Percentiles rank a stretch among this genome's conserved stretches.
phyloP scores from a whole-genome alignment of 1,140 invertebrate species.

The Leptestheria dahalacensis region DNA sequence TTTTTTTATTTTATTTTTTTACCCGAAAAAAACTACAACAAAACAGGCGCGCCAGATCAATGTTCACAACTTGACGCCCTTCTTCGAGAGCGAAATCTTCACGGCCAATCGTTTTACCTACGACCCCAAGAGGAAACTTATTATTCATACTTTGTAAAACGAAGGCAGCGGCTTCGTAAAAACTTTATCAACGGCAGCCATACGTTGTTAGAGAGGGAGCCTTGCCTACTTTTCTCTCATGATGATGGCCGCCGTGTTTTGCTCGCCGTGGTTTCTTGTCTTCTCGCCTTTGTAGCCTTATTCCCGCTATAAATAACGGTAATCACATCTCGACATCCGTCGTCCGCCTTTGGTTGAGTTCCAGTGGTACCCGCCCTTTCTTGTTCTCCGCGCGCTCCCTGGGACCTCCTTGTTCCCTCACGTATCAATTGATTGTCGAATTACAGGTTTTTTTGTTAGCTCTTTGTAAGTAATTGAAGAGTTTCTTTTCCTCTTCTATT shows the following conservation, averaged over 20 bases:
- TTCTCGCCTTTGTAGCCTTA: not conserved
- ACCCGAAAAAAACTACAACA: too few species aligned
- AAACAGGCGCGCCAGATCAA: conserved; percentile 82
- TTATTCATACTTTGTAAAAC: conserved; percentile 55
- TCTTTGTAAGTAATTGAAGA: too few species aligned
- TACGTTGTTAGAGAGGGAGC: too few species aligned
- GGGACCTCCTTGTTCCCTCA: not conserved
- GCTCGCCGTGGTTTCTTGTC: not conserved
- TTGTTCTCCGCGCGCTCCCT: not conserved
- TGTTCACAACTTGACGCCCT: conserved; percentile 72
- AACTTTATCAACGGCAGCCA: not conserved
- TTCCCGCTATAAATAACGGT: not conserved
- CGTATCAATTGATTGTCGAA: not conserved
- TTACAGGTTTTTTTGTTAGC: not conserved
- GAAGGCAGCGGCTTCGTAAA: conserved; percentile 2
- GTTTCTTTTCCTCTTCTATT: too few species aligned
- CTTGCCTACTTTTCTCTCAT: too few species aligned
- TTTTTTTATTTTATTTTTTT: too few species aligned
- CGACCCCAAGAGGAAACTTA: conserved; percentile 64
- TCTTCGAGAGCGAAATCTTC: conserved; percentile 86
- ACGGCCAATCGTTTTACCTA: conserved; percentile 76
- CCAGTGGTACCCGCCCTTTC: not conserved
- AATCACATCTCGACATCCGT: not conserved
- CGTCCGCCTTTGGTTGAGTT: not conserved
- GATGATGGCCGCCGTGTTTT: too few species aligned